phyloP scores from a whole-genome alignment of 2,888 invertebrate species.

The Xestia c-nigrum region DNA sequence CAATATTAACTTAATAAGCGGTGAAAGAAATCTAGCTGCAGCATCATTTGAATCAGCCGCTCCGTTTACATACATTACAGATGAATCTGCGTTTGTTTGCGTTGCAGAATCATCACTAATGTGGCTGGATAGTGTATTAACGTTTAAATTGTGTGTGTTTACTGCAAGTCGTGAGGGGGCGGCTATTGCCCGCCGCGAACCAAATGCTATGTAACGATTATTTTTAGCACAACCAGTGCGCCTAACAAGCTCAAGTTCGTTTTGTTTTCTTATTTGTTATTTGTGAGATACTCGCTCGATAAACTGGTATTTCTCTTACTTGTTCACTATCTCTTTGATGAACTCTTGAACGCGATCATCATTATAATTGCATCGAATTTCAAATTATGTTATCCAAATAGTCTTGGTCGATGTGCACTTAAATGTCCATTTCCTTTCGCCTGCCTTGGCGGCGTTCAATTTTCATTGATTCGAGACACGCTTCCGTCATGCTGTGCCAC shows the following conservation, averaged over 20 bases:
- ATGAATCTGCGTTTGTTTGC: conserved; percentile 51
- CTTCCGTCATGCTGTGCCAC: conserved; percentile 70
- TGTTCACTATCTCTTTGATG: conserved; percentile 11
- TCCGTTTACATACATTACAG: conserved; percentile 64
- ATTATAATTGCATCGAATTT: conserved; percentile 34
- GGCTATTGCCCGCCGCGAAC: conserved; percentile 60
- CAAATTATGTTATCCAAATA: conserved; percentile 37
- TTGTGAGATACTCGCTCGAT: conserved; percentile 32
- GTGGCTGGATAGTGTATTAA: conserved; percentile 61
- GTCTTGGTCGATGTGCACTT: conserved; percentile 37
- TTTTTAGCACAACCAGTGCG: conserved; percentile 78
- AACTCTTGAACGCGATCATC: conserved; percentile 18
- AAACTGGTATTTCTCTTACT: conserved; percentile 20
- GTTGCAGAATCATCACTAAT: conserved; percentile 64
- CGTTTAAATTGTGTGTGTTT: conserved; percentile 61
- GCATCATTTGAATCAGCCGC: conserved; percentile 49
- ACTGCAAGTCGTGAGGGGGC: conserved; percentile 62
- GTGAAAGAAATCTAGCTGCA: conserved; percentile 39
- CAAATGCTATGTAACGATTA: conserved; percentile 72
- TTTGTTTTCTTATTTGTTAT: conserved; percentile 69
- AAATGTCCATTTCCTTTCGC: conserved; percentile 52
- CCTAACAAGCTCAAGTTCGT: conserved; percentile 83
- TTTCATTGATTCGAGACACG: conserved; percentile 70
- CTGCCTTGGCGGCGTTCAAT: conserved; percentile 66
- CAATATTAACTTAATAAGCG: conserved; percentile 20